Evolutionary conservation across 2,797 vertebrate species (phyloP).

Genomic region (Pangasius krempfi): DNA sequence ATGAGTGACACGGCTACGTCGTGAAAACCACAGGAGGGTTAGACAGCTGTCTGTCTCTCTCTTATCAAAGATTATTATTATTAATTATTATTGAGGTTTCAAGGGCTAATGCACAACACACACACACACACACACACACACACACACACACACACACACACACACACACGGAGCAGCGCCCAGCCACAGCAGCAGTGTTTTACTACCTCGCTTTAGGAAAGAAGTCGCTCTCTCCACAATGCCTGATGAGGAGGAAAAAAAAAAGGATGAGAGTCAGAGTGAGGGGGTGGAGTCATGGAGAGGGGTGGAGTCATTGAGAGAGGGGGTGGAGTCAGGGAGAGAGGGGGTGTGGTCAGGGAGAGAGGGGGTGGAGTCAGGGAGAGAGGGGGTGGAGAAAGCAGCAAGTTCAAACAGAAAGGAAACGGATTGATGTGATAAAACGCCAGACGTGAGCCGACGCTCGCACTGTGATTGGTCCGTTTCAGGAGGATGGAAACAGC

Average conservation of each 20-base stretch:
- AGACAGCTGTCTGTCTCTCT: not conserved
- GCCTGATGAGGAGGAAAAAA: conserved; percentile 82
- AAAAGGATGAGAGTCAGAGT: conserved; percentile 30
- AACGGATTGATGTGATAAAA: not conserved
- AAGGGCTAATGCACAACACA: conserved; percentile 31
- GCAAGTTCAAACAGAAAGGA: not conserved
- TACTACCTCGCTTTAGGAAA: conserved; percentile 94
- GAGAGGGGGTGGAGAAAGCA: not conserved
- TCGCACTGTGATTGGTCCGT: not conserved
- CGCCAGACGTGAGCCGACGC: not conserved
- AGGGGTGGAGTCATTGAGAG: not conserved
- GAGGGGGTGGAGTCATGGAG: not conserved
- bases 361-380: not conserved
- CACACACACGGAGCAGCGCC: conserved; percentile 67
- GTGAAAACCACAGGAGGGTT: not conserved
- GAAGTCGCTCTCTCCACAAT: conserved; percentile 86
- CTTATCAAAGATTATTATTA: not conserved
- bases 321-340: not conserved
- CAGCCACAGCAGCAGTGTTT: conserved; percentile 70
- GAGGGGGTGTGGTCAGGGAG: not conserved
- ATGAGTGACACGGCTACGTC: not conserved
- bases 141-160: conserved; percentile 48
- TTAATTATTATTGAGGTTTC: conserved; percentile 9
- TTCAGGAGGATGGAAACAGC: not conserved
- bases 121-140: conserved; percentile 55